Conservation (phyloP, 2,113 vertebrate species). For the Corythornis vintsioides region DNA sequence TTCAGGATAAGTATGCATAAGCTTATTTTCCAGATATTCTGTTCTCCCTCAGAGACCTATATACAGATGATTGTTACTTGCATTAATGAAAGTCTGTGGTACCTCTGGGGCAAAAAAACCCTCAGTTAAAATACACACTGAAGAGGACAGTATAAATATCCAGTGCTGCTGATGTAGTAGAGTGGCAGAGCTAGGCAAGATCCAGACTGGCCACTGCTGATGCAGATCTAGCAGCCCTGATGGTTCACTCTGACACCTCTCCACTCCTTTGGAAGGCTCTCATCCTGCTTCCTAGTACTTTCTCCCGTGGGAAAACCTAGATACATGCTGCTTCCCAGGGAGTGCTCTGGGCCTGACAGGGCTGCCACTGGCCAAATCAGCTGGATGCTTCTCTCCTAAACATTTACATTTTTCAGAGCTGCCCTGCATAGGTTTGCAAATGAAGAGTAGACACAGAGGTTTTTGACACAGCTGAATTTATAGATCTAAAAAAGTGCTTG, state of each 20-base stretch:
- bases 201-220: background rate
- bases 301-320: background rate
- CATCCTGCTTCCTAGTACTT: background rate
- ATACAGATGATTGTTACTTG: background rate
- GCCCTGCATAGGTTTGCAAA: background rate
- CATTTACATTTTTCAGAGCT: background rate
- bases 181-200: background rate
- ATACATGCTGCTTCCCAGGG: background rate
- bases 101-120: background rate
- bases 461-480: background rate
- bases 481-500: background rate
- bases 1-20: background rate
- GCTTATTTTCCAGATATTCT: background rate
- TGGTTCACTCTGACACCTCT: background rate
- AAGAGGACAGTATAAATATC: rapidly evolving
- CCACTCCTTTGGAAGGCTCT: background rate
- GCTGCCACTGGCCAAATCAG: background rate
- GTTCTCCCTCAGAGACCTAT: background rate
- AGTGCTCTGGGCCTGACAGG: background rate
- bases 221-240: background rate
- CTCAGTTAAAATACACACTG: background rate
- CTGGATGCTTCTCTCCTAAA: background rate
- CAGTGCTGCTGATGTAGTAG: background rate
- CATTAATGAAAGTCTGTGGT: background rate
- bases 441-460: rapidly evolving